phyloP scores from a whole-genome alignment of 2,797 vertebrate genomes.

The Danionella dracula region DNA sequence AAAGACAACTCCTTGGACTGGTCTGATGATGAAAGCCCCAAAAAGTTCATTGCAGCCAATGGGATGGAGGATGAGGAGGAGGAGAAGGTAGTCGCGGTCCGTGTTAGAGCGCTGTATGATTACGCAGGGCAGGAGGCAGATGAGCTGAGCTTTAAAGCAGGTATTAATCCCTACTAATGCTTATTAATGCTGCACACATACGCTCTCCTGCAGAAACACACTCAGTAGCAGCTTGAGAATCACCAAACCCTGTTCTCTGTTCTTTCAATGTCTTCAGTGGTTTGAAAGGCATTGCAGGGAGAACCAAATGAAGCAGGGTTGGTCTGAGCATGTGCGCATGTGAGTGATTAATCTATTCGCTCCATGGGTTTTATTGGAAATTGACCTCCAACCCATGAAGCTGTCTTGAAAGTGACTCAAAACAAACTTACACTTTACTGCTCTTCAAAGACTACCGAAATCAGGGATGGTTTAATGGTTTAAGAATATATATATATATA shows the following conservation, averaged over 20 bases:
- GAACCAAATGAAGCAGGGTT: not conserved
- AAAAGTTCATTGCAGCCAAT: slow-evolving; percentile 77
- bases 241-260: slow-evolving; percentile 7
- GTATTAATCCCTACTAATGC: slow-evolving; percentile 80
- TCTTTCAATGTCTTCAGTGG: not conserved
- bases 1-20: slow-evolving; percentile 87
- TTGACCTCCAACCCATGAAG: not conserved
- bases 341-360: not conserved
- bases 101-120: slow-evolving; percentile 93
- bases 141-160: slow-evolving; percentile 99
- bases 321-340: slow-evolving; percentile 17
- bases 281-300: not conserved
- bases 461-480: too few species aligned
- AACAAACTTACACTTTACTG: not conserved
- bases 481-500: too few species aligned
- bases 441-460: too few species aligned
- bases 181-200: slow-evolving; percentile 43
- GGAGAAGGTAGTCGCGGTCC: slow-evolving; percentile 76
- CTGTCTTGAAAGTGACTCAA: not conserved
- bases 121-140: slow-evolving; percentile 94
- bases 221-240: slow-evolving; percentile 21
- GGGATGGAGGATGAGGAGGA: slow-evolving; percentile 58
- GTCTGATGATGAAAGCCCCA: slow-evolving; percentile 92
- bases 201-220: not conserved
- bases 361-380: slow-evolving; percentile 11